Conservation (phyloP, 2,888 invertebrate genomes). For the Pherbina coryleti region DNA sequence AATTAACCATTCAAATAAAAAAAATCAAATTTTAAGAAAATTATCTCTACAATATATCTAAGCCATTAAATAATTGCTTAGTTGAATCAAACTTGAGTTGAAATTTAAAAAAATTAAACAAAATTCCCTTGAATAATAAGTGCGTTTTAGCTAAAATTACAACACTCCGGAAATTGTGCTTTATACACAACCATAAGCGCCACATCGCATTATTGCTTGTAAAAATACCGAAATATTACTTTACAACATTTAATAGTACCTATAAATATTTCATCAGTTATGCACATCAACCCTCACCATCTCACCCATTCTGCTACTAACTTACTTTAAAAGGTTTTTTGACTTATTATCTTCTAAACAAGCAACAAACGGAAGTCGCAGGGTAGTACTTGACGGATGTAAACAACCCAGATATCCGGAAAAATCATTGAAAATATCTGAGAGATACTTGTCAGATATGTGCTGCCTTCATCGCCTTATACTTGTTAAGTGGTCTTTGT, state of each 20-base stretch:
- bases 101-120: too few species aligned
- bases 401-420: constrained; percentile 7
- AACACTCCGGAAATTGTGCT: too few species aligned
- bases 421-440: not conserved
- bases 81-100: too few species aligned
- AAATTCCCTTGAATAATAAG: too few species aligned
- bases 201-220: not conserved
- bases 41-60: too few species aligned
- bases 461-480: too few species aligned
- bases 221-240: too few species aligned
- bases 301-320: not conserved
- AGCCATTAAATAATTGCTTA: too few species aligned
- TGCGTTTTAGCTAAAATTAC: too few species aligned
- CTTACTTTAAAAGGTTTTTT: not conserved
- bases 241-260: not conserved
- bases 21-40: too few species aligned
- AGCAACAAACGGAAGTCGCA: not conserved
- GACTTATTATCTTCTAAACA: not conserved
- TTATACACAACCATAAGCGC: not conserved
- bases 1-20: too few species aligned
- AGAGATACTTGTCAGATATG: not conserved
- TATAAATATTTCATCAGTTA: not conserved
- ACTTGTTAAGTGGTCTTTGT: not conserved
- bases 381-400: constrained; percentile 7
- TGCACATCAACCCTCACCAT: not conserved